Conservation (phyloP, 1,140 invertebrate genomes). For the Ladona fulva region DNA sequence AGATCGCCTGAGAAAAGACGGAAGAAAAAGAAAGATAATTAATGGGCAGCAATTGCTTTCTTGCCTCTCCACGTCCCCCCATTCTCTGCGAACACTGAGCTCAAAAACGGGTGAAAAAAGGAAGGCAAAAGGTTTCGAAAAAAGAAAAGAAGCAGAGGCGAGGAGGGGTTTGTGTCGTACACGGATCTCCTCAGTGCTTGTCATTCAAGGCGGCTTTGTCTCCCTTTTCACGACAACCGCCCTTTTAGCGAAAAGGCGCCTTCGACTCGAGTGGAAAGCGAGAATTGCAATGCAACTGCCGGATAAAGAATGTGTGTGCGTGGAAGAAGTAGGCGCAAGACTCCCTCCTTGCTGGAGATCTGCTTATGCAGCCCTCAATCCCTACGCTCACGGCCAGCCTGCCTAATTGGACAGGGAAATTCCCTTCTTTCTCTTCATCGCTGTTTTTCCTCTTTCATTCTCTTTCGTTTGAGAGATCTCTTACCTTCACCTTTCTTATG, state of each 20-base stretch:
- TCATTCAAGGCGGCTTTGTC: not conserved
- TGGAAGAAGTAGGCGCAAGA: not conserved
- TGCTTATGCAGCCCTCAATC: not conserved
- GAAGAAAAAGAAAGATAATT: too few species aligned
- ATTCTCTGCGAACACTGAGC: too few species aligned
- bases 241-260: not conserved
- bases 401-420: constrained; percentile 4
- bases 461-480: not conserved
- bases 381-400: not conserved
- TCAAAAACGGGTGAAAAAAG: not conserved
- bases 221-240: not conserved
- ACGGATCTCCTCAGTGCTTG: not conserved
- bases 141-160: not conserved
- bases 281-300: not conserved
- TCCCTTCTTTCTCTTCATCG: not conserved
- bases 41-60: too few species aligned
- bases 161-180: not conserved
- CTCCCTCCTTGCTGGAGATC: not conserved
- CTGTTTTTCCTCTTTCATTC: not conserved
- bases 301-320: not conserved
- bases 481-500: not conserved
- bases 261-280: not conserved
- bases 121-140: not conserved
- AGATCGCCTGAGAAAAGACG: too few species aligned
- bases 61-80: too few species aligned